phyloP scores from a whole-genome alignment of 2,113 vertebrate species.

The Apteryx mantelli region DNA sequence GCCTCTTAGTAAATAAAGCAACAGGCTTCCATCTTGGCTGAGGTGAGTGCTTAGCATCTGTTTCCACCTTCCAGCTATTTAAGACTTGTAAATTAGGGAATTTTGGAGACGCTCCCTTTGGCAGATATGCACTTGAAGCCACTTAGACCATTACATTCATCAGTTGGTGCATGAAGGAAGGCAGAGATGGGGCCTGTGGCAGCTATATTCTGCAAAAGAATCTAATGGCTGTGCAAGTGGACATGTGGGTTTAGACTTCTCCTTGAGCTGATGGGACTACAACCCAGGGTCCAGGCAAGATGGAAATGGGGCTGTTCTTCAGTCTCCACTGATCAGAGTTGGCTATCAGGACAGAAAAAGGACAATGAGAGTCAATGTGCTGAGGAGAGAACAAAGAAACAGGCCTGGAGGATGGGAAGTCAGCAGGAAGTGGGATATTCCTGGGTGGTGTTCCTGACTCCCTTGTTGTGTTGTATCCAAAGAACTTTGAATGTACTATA shows the following conservation, averaged over 20 bases:
- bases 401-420: not conserved
- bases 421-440: not conserved
- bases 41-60: not conserved
- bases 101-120: not conserved
- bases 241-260: not conserved
- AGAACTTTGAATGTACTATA: not conserved
- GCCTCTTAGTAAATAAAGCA: not conserved
- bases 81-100: not conserved
- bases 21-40: not conserved
- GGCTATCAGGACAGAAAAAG: not conserved
- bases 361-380: no score
- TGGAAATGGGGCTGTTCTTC: not conserved
- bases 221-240: not conserved
- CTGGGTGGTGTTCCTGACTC: not conserved
- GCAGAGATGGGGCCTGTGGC: not conserved
- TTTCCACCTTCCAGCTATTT: not conserved
- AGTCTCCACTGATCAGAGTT: not conserved
- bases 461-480: not conserved
- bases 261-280: not conserved
- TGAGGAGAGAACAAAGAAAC: not conserved
- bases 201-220: not conserved
- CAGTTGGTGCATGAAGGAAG: rapidly evolving
- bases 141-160: not conserved
- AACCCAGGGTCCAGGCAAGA: not conserved
- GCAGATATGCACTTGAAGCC: not conserved